These are phyloP conservation scores for Hystrix cristata DNA, from an alignment of 2,113 vertebrate species.

Conservation along the genomic window DNA sequence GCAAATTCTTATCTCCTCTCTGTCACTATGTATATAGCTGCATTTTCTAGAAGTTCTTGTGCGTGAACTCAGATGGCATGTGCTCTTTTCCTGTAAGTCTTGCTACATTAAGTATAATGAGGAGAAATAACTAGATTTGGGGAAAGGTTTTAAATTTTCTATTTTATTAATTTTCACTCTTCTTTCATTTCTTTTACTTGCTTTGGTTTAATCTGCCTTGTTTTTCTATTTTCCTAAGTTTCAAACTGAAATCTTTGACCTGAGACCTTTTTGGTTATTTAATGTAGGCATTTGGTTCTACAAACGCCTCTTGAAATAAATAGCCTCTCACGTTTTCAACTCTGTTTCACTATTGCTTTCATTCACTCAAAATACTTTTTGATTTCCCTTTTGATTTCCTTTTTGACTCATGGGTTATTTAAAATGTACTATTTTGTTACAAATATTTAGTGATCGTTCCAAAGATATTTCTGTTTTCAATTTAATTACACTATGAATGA, in stretches of 20 bases:
- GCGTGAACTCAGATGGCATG: not conserved
- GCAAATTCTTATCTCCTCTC: not conserved
- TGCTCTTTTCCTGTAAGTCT: not conserved
- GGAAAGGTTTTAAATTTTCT: not conserved
- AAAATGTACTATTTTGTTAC: not conserved
- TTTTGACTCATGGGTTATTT: slow-evolving; percentile 5
- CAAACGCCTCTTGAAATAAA: not conserved
- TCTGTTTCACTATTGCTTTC: slow-evolving; percentile 22
- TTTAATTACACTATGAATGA: not conserved
- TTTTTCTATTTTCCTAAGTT: not conserved
- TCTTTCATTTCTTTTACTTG: not conserved
- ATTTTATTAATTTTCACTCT: slow-evolving; percentile 16
- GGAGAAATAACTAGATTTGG: not conserved
- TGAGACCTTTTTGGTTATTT: not conserved
- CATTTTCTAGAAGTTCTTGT: not conserved
- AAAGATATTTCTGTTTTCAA: slow-evolving; percentile 24
- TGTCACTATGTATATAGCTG: not conserved
- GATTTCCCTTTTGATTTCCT: slow-evolving; percentile 8
- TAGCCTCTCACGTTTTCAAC: not conserved
- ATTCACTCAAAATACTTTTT: not conserved
- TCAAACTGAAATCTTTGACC: not conserved
- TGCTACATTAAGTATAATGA: not conserved
- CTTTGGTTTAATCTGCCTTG: not conserved
- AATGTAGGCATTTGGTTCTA: not conserved
- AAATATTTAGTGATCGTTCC: not conserved